A percentile compares a stretch with the other conserved stretches of the same genome.
Conservation (phyloP, 37 sponge, comb jelly and placozoan genomes). For the Haliclona indistincta region DNA sequence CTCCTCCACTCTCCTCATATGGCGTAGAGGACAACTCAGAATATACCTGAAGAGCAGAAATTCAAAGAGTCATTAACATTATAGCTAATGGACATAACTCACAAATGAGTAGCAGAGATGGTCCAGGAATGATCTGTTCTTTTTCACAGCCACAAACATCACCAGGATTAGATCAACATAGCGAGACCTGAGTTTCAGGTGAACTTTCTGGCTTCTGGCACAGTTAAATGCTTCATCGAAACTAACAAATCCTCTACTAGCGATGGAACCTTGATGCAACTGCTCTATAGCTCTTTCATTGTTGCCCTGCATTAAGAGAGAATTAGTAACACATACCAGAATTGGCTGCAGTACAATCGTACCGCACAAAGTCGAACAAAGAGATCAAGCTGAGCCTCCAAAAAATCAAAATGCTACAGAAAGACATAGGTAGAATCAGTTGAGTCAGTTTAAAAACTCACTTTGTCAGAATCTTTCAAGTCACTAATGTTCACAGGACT, state of each 20-base stretch:
- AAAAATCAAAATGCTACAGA: too few relatives aligned
- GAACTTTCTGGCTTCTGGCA: slow-evolving; percentile 29
- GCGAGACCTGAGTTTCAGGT: slow-evolving; percentile 39
- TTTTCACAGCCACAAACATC: slow-evolving; percentile 66
- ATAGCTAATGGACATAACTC: background rate
- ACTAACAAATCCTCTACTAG: slow-evolving; percentile 2
- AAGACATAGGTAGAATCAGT: too few relatives aligned
- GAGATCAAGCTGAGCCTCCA: too few relatives aligned
- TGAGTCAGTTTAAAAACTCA: too few relatives aligned
- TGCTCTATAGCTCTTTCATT: slow-evolving; percentile 29
- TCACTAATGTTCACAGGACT: too few relatives aligned
- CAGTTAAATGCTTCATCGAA: slow-evolving; percentile 49
- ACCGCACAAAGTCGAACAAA: too few relatives aligned
- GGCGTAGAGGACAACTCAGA: slow-evolving; percentile 35
- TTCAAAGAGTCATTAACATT: too few relatives aligned
- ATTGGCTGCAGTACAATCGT: too few relatives aligned
- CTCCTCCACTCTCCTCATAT: slow-evolving; percentile 43
- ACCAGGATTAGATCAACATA: slow-evolving; percentile 66
- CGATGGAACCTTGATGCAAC: too few relatives aligned
- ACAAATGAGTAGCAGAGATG: slow-evolving; percentile 56
- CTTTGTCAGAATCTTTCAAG: too few relatives aligned
- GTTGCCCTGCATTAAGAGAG: slow-evolving; percentile 30
- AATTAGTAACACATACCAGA: too few relatives aligned
- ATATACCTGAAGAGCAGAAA: slow-evolving; percentile 22
- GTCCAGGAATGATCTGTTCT: slow-evolving; percentile 63